These are phyloP conservation scores for Drosophila antonietae DNA, from an alignment of 2,888 invertebrate genomes.

Conservation along the genomic window DNA sequence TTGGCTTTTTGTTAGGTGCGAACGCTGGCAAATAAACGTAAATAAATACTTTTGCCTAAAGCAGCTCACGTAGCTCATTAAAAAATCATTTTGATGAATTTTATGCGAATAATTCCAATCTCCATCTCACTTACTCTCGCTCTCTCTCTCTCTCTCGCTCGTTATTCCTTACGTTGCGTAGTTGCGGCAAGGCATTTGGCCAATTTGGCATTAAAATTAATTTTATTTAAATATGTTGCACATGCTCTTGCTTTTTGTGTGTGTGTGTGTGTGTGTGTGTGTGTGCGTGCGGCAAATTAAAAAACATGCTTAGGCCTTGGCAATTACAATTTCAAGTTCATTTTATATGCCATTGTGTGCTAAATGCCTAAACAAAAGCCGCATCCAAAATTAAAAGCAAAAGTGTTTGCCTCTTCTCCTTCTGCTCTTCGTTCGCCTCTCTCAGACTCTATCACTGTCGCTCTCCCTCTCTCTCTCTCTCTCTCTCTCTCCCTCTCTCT, in stretches of 20 bases:
- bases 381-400: slow-evolving; percentile 44
- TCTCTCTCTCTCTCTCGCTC: neutral
- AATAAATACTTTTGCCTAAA: slow-evolving; percentile 43
- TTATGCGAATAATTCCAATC: slow-evolving; percentile 11
- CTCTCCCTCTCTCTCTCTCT: too few relatives aligned
- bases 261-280: neutral
- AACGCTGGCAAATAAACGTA: slow-evolving; percentile 54
- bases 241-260: neutral
- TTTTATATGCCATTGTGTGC: slow-evolving; percentile 55
- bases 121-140: neutral
- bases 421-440: neutral
- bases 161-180: neutral
- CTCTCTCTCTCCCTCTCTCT: neutral
- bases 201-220: slow-evolving; percentile 68
- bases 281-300: slow-evolving; percentile 13
- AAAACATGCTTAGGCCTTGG: slow-evolving; percentile 53
- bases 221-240: slow-evolving; percentile 50
- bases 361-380: slow-evolving; percentile 40
- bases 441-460: too few relatives aligned
- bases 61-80: slow-evolving; percentile 66
- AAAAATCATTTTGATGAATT: slow-evolving; percentile 78
- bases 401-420: slow-evolving; percentile 42
- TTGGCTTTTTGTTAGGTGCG: slow-evolving; percentile 65
- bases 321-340: slow-evolving; percentile 78
- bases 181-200: slow-evolving; percentile 16